phyloP scores from a whole-genome alignment of 2,888 invertebrate genomes.

The Scrobipalpa costella region DNA sequence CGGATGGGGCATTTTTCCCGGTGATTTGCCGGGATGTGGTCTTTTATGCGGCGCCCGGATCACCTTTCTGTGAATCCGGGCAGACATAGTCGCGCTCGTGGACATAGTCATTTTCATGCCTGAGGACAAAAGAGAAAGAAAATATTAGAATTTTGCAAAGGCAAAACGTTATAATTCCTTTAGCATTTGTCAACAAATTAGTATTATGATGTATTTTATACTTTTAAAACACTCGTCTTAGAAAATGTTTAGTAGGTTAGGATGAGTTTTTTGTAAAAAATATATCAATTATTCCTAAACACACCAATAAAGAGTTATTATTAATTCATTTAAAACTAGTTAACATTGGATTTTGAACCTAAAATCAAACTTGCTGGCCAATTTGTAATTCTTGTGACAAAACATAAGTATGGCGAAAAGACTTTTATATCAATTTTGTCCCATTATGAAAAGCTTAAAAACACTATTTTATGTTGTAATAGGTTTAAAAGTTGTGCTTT shows the following conservation, averaged over 20 bases:
- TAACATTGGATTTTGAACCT: too few relatives aligned
- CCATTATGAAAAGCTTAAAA: too few relatives aligned
- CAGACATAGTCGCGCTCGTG: constrained; percentile 83
- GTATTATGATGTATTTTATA: not conserved
- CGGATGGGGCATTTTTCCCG: constrained; percentile 75
- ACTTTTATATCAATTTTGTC: too few relatives aligned
- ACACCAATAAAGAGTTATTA: too few relatives aligned
- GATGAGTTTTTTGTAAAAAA: too few relatives aligned
- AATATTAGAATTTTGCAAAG: constrained; percentile 16
- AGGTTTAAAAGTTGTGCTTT: too few relatives aligned
- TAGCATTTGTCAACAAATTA: constrained; percentile 7
- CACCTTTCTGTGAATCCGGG: constrained; percentile 84
- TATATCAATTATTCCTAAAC: too few relatives aligned
- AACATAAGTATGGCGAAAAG: too few relatives aligned
- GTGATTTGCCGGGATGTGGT: constrained; percentile 73
- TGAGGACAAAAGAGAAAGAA: constrained; percentile 59
- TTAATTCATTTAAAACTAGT: too few relatives aligned
- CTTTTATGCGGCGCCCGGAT: constrained; percentile 85
- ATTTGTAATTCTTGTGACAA: too few relatives aligned
- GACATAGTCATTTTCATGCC: constrained; percentile 89
- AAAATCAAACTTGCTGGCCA: too few relatives aligned
- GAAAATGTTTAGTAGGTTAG: not conserved
- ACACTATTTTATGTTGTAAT: too few relatives aligned
- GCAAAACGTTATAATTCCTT: constrained; percentile 20
- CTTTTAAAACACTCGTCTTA: not conserved